Conservation (phyloP, 1,140 invertebrate species). For the Calephelis virginiensis region DNA sequence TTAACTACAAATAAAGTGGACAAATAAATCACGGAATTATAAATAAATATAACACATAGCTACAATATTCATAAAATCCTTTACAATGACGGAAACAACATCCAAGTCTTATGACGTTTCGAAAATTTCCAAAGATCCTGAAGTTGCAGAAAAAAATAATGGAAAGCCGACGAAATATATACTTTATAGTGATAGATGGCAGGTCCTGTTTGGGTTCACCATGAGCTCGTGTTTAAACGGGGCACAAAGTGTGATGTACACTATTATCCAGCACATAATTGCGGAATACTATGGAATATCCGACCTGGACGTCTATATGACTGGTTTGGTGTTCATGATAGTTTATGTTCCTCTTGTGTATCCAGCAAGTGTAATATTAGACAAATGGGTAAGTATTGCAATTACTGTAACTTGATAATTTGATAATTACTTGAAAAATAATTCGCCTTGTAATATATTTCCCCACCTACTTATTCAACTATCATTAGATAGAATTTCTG, state of each 20-base stretch:
- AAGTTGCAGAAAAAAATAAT: background rate
- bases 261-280: conserved; percentile 25
- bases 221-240: conserved; percentile 16
- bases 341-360: background rate
- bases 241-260: conserved; percentile 21
- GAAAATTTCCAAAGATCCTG: background rate
- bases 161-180: background rate
- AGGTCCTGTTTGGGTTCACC: conserved; percentile 12
- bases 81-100: background rate
- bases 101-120: background rate
- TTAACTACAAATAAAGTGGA: no score
- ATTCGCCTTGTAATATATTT: no score
- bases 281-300: conserved; percentile 21
- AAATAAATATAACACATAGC: no score
- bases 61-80: no score
- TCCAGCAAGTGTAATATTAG: conserved; percentile 8
- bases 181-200: conserved; percentile 17
- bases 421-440: no score
- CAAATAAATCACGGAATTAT: no score
- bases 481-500: no score
- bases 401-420: no score
- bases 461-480: no score
- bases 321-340: conserved; percentile 9
- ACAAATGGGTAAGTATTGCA: background rate
- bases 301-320: background rate